Evolutionary conservation across 2,888 invertebrate genomes (phyloP), one percentile per base, ranked within the genome.

Genomic region (Amphipoea lucens): DNA sequence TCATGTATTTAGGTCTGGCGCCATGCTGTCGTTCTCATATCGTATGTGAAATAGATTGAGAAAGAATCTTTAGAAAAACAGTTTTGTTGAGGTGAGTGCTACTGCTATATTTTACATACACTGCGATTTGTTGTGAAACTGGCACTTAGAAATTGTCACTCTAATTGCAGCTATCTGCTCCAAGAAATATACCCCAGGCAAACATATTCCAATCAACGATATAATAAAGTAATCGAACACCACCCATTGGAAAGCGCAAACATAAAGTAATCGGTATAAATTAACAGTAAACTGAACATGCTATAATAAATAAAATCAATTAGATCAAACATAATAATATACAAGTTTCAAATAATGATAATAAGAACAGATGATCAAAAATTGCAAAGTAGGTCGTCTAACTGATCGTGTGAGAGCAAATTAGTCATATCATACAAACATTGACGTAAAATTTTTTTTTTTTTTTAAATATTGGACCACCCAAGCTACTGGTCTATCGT

Each of bases 331-430:
- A 80, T 69, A 40, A 48, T 62, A 68, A 62, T 29, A 80, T 69
- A 73, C 81, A 74, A 76, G 82, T 73, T 86, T 76, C 62, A 54
- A 69, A 72, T 80, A 78, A 83, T 82, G 74, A 86, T 87, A 83
- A 71, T 82, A 83, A 89, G 90, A 94, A 94, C 92, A 92, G 94
- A 95, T 93, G 93, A 90, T 87, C 84, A 92, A 92, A 92, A 90
- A 85, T 89, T 88, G 87, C 86, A 90, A 85, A 77, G 36, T 94
- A 86, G 96, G 96, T 94, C 95, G 92, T 88, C 82, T 89, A 86
- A 73, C 79, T 87, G 92, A 75, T 76, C 89, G 92, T 90, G 94
- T 95, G 95, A 92, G 95, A 94, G 93, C 91, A 92, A 92, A 85
- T 82, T 85, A 91, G 83, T 88, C 86, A 82, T 87, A 88, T 85